Evolutionary conservation across 2,888 invertebrate genomes (phyloP), one percentile per base, ranked within the genome.

Genomic region (Rotaria magnacalcarata): DNA sequence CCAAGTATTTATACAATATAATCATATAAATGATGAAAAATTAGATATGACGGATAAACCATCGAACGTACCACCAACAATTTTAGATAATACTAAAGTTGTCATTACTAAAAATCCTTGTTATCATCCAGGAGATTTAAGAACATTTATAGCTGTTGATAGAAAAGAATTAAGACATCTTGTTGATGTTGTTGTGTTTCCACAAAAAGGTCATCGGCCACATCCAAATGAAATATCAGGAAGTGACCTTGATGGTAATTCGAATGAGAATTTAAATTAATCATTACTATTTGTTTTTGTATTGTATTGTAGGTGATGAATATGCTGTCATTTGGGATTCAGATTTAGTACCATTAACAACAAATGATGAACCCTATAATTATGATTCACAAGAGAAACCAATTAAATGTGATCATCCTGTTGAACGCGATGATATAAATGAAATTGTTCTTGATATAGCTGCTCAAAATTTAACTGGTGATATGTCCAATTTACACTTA

Each of bases 221-320:
- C 80, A 80, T 80, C 80, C 80, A 21, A 80, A 80, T 80, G 80
- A 80, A 80, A 80, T 80, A 47, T 47, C 47, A 11, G 80, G 80
- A 43, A 47, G 47, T 47, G 80, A 80, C 24, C 47, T 80, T n/a
- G 80, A 80, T 47, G 80, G 67, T 67, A 67, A 34, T 5, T 67
- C 7, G 10, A 34, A n/a, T 67, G 16, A 34, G n/a, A 27, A 34
- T 11, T 27, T 54, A 4, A 19, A 6, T 54, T 54, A 21, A 54
- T 4, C 19, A 54, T 21, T 21, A 52, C 7, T 11, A 47, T 10
- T 11, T 47, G 11, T 10, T 10, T 10, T 11, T 47, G 7, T 11
- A 47, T 10, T 47, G 11, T 47, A 47, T n/a, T 14, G 34, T 34
- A 67, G 67, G 80, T 80, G 80, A 80, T 80, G 80, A 80, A 47